These are phyloP conservation scores for Luehdorfia chinensis DNA, from an alignment of 1,140 invertebrate species.

Conservation along the genomic window DNA sequence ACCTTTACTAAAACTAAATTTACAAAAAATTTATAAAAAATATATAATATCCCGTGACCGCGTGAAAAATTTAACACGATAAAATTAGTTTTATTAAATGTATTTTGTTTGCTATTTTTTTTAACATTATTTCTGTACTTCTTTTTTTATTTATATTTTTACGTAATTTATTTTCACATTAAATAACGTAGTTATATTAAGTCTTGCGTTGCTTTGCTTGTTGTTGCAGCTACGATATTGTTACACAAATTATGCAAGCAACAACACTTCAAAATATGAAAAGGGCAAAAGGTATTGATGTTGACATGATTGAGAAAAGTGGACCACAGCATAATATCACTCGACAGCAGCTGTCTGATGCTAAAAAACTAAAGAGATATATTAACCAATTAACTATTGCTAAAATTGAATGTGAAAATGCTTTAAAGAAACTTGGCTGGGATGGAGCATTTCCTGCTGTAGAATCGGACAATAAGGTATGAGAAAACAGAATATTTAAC, in stretches of 20 bases:
- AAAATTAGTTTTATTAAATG: too few species aligned
- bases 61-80: too few species aligned
- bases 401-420: conserved; percentile 89
- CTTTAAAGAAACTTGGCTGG: conserved; percentile 86
- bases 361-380: conserved; percentile 84
- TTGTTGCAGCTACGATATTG: conserved; percentile 86
- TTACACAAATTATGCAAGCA: conserved; percentile 95
- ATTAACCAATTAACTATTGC: conserved; percentile 91
- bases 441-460: conserved; percentile 84
- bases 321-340: conserved; percentile 58
- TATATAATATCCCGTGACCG: too few species aligned
- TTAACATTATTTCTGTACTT: too few species aligned
- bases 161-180: too few species aligned
- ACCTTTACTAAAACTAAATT: too few species aligned
- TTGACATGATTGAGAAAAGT: conserved; percentile 81
- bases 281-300: conserved; percentile 87
- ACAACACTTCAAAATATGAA: conserved; percentile 94
- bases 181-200: too few species aligned
- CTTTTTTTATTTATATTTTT: too few species aligned
- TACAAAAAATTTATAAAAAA: too few species aligned
- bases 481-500: background rate
- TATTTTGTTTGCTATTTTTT: too few species aligned
- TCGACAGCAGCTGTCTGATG: conserved; percentile 85
- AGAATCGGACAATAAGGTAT: conserved; percentile 70
- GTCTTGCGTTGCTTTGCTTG: too few species aligned